Conservation (phyloP, 2,113 vertebrate species). For the Onychorhynchus coronatus region DNA sequence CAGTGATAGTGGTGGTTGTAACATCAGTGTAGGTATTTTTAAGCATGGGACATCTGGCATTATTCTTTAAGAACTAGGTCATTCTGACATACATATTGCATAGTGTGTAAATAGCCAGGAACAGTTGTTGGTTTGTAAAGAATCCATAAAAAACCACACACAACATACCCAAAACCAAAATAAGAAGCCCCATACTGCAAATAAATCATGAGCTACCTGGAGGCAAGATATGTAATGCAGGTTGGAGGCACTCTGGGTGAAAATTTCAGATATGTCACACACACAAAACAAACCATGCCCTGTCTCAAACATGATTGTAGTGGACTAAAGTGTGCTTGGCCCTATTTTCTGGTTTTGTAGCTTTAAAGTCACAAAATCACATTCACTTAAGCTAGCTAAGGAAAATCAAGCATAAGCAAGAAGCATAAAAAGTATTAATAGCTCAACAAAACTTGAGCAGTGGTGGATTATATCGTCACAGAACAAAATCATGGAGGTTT, state of each 20-base stretch:
- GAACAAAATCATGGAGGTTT: neutral
- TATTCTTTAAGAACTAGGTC: slow-evolving; percentile 8
- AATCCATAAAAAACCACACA: accelerated
- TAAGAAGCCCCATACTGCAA: neutral
- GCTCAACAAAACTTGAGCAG: neutral
- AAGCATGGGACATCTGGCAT: neutral
- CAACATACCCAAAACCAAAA: neutral
- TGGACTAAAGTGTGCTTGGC: neutral
- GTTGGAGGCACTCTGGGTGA: neutral
- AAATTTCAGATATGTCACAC: neutral
- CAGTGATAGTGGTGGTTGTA: neutral
- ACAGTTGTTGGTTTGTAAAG: neutral
- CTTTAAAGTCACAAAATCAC: neutral
- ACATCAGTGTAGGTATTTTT: slow-evolving; percentile 1
- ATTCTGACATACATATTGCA: neutral
- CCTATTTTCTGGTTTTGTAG: neutral
- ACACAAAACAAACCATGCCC: neutral
- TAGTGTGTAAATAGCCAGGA: neutral
- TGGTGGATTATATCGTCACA: neutral
- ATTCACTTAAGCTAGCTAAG: neutral
- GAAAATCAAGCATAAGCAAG: neutral
- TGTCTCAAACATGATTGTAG: neutral
- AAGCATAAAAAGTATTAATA: neutral
- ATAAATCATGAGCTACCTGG: neutral
- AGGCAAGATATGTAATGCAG: neutral